Percentiles rank a stretch among this genome's conserved stretches.
These are phyloP conservation scores for Tromatobia lineatoria DNA, from an alignment of 2,888 invertebrate genomes.

Conservation along the genomic window DNA sequence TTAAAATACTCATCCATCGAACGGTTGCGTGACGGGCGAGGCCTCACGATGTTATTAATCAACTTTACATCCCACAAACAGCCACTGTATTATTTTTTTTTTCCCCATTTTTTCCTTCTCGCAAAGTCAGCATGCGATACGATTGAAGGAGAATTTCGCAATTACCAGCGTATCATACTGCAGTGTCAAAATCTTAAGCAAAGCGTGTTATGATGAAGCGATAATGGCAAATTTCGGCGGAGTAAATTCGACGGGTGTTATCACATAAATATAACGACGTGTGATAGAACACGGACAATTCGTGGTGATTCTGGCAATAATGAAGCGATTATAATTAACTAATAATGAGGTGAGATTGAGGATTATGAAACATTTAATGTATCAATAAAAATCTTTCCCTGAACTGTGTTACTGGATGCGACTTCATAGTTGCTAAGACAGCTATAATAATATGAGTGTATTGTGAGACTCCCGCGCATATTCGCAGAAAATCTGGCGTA, in stretches of 20 bases:
- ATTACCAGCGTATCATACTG: background rate
- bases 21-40: slow-evolving; percentile 49
- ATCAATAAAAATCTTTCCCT: too few species aligned
- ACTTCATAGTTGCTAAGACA: background rate
- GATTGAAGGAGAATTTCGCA: slow-evolving; percentile 14
- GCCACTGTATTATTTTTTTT: slow-evolving; percentile 21
- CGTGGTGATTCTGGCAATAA: background rate
- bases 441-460: too few species aligned
- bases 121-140: background rate
- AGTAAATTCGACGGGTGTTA: background rate
- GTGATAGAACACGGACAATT: background rate
- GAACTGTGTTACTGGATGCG: background rate
- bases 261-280: background rate
- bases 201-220: background rate
- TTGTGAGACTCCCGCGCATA: too few species aligned
- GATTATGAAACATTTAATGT: background rate
- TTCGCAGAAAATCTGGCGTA: too few species aligned
- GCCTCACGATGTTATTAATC: slow-evolving; percentile 61
- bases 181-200: background rate
- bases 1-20: slow-evolving; percentile 66
- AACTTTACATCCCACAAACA: slow-evolving; percentile 46
- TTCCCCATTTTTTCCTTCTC: slow-evolving; percentile 19
- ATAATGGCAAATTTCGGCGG: background rate
- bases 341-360: background rate
- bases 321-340: background rate